Evolutionary conservation across 1,140 invertebrate species (phyloP), one percentile per base, ranked within the genome.

Genomic region (Drosophila eugracilis): DNA sequence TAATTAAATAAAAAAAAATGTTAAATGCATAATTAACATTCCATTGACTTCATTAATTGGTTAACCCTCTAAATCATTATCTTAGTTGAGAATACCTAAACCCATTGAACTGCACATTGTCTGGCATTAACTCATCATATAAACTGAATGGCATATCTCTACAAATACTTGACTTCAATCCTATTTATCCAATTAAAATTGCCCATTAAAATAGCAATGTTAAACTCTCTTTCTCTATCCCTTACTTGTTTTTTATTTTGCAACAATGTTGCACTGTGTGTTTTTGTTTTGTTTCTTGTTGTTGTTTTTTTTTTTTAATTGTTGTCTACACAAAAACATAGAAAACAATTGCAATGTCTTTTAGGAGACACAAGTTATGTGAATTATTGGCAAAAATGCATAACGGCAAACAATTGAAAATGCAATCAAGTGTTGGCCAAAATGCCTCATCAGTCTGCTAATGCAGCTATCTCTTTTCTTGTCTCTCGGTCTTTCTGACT

Each of bases 321-420:
- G n/a, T n/a, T 14, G 41, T 44, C n/a, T 6, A 3, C n/a, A 1
- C 1, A 10, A 5, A 36, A 15, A 15, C 12, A 34, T 59, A 59
- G 55, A 55, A 59, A 59, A 59, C 49, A 59, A 59, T 59, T 59
- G 49, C 55, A 59, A 55, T 55, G 49, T 55, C 21, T 36, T 34
- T 36, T 2, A 10, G 9, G 17, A 14, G 28, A 21, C 17, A 10
- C 9, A 12, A 12, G 9, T 88, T 88, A 88, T 88, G 78, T 78
- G 84, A 85, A 85, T 86, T 85, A 85, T 85, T 85, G 80, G 81
- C 80, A 86, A 88, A 86, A 86, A 86, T 81, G 83, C 80, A 85
- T 80, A 85, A 80, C 80, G 83, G 81, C 81, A 86, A 85, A 86
- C 83, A 86, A 86, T 86, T 86, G 80, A 86, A 86, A 86, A 86